Evolutionary conservation across 2,888 invertebrate genomes (phyloP).

Genomic region (Labia minor): DNA sequence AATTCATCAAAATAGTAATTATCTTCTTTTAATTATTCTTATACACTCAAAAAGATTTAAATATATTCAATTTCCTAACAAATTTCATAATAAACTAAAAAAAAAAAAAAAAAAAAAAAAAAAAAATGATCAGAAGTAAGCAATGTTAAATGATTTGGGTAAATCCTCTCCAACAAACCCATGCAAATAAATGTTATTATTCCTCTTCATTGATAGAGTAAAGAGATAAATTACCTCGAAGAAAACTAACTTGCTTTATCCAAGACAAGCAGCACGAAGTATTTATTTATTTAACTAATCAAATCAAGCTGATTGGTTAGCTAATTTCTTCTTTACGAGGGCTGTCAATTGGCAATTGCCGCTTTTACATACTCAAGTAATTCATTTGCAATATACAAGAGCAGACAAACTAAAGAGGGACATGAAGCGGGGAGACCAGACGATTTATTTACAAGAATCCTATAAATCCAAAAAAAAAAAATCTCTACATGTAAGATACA

Average conservation of each 20-base stretch:
- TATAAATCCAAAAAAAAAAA: too few species aligned
- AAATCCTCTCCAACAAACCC: background rate
- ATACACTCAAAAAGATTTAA: too few species aligned
- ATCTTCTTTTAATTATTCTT: too few species aligned
- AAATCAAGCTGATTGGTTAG: background rate
- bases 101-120: too few species aligned
- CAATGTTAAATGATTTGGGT: too few species aligned
- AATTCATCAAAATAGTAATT: too few species aligned
- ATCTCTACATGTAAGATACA: too few species aligned
- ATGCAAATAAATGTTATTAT: background rate
- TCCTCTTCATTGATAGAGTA: background rate
- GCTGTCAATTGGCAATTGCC: background rate
- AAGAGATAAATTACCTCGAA: background rate
- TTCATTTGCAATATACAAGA: background rate
- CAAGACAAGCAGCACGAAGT: conserved; percentile 7
- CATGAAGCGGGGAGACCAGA: too few species aligned
- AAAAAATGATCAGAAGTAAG: too few species aligned
- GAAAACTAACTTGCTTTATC: background rate
- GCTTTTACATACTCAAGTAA: background rate
- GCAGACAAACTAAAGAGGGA: background rate
- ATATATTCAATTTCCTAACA: too few species aligned
- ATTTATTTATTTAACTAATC: conserved; percentile 13
- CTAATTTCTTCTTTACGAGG: conserved; percentile 13
- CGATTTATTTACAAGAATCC: background rate
- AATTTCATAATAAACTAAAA: too few species aligned